Evolutionary conservation across 1,140 invertebrate species (phyloP), one percentile per base, ranked within the genome.

Genomic region (Cotesia chilonis): DNA sequence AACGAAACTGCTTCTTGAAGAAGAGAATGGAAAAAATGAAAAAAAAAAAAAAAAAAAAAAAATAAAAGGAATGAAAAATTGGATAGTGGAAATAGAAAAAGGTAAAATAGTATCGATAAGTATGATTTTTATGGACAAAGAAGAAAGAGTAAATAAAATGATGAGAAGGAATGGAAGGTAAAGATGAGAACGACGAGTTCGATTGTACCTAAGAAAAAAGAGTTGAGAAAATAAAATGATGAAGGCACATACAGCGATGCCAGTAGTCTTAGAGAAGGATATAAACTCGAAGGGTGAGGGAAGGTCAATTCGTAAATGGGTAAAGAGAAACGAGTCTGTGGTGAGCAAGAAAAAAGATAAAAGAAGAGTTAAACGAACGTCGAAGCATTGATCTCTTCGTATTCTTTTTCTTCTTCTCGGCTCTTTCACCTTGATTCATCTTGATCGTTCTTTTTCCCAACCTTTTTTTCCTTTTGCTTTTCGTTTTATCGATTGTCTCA

Each of bases 371-470:
- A 54, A 68, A 68, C 10, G 66, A 68, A 68, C 51, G 66, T 68
- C 28, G 20, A 55, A 68, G 66, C 66, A 54, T 68, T 51, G 51
- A 68, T 68, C 66, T 68, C 41, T 28, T 66, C 20, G 9, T 59
- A 4, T 66, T 51, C 20, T 57, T 60, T 36, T 51, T 74, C 37
- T 70, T 59, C 5, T 28, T 38, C 55, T 36, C 41, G 28, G 14
- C 66, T 41, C 41, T 37, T 72, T 69, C 51, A 41, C 41, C 41
- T 47, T 47, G 41, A 47, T 47, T 47, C 41, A 47, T 41, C 47
- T 68, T 68, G 17, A 36, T 55, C 66, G 63, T 68, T 64, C 35
- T 41, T 37, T 41, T 70, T 71, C 68, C 68, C 74, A 72, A 47
- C 41, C 10, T 3, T 74, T 74, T 74, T 60, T 72, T 20, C 41